A percentile compares a stretch with the other conserved stretches of the same genome.
Conservation (phyloP, 1,140 invertebrate genomes). For the Diachasmimorpha longicaudata region DNA sequence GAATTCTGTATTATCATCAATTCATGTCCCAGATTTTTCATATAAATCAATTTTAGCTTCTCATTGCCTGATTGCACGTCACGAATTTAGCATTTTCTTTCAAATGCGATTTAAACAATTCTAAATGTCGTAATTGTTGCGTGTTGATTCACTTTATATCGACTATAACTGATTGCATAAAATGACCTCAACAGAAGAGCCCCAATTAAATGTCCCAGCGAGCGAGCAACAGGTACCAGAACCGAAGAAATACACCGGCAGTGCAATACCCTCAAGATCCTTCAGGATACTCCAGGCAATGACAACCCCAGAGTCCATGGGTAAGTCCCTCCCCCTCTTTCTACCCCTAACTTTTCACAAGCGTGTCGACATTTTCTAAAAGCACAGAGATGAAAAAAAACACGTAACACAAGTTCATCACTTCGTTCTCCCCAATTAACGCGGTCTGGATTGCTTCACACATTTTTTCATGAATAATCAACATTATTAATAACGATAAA, state of each 20-base stretch:
- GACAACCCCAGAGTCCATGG: constrained; percentile 69
- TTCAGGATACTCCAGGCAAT: constrained; percentile 85
- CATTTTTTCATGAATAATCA: background rate
- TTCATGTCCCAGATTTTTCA: too few species aligned
- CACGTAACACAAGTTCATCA: background rate
- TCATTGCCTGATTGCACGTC: too few species aligned
- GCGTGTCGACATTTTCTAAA: background rate
- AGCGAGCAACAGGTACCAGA: constrained; percentile 74
- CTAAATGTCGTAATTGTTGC: background rate
- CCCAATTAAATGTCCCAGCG: constrained; percentile 67
- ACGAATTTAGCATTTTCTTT: too few species aligned
- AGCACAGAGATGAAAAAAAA: background rate
- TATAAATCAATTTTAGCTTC: too few species aligned
- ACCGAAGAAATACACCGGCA: constrained; percentile 81
- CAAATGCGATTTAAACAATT: too few species aligned
- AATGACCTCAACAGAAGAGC: constrained; percentile 51
- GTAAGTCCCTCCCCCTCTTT: constrained; percentile 40
- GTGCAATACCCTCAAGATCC: constrained; percentile 84
- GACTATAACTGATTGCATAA: constrained; percentile 14
- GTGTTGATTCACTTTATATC: background rate
- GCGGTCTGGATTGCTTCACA: background rate
- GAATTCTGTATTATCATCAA: too few species aligned
- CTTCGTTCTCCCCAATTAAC: background rate
- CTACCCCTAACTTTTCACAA: background rate
- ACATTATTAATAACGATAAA: background rate